Conservation (phyloP, 2,113 vertebrate genomes). For the Acrocephalus kingi region DNA sequence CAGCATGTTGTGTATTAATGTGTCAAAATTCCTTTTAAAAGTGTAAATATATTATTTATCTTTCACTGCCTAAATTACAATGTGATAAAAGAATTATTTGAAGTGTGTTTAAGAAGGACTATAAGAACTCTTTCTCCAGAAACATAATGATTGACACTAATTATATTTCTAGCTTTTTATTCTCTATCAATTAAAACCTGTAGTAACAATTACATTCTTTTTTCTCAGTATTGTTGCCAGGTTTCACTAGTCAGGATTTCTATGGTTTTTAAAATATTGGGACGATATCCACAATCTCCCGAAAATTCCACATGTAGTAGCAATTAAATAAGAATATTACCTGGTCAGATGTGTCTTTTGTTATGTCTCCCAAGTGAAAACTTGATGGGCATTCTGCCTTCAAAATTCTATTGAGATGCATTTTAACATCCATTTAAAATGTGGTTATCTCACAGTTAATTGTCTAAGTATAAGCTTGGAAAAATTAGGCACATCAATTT, state of each 20-base stretch:
- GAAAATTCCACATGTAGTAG: neutral
- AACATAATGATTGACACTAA: neutral
- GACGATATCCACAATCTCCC: neutral
- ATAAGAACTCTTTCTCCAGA: neutral
- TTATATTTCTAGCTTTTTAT: neutral
- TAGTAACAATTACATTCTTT: neutral
- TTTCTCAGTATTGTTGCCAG: neutral
- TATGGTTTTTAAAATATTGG: neutral
- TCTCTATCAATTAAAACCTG: neutral
- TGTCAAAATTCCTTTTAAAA: constrained; percentile 36
- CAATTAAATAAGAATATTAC: neutral
- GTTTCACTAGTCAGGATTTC: neutral
- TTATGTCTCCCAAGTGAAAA: neutral
- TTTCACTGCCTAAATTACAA: neutral
- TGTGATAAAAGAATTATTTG: neutral
- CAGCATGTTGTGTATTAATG: neutral
- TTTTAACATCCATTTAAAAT: neutral
- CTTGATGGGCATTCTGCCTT: neutral
- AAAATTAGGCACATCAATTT: neutral
- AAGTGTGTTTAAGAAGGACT: neutral
- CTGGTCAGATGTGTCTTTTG: neutral
- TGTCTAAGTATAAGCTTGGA: neutral
- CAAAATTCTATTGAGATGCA: neutral
- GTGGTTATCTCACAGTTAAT: neutral
- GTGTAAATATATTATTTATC: constrained; percentile 9